Evolutionary conservation across 2,113 vertebrate species (phyloP).

Genomic region (Perca flavescens): DNA sequence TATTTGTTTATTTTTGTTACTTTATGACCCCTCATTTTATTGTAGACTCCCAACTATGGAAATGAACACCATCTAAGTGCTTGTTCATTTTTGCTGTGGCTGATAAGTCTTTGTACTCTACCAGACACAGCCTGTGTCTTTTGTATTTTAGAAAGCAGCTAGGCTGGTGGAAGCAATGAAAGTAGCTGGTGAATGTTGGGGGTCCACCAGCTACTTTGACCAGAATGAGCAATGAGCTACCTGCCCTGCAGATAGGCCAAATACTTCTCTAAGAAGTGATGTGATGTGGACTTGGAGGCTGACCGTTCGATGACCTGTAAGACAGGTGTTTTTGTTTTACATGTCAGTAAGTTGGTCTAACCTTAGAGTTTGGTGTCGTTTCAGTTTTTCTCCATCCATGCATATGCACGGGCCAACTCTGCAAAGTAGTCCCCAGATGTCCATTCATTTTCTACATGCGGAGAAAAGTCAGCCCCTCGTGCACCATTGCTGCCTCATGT

Average conservation of each 20-base stretch:
- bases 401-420: neutral
- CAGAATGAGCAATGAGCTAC: conserved; percentile 43
- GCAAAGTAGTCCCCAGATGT: conserved; percentile 13
- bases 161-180: conserved; percentile 10
- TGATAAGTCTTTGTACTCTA: neutral
- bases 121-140: conserved; percentile 31
- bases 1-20: neutral
- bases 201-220: conserved; percentile 20
- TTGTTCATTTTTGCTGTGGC: conserved; percentile 34
- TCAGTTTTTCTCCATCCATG: neutral
- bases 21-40: conserved; percentile 4
- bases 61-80: conserved; percentile 49
- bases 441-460: neutral
- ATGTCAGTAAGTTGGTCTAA: conserved; percentile 27
- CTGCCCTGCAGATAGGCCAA: conserved; percentile 50
- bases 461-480: conserved; percentile 12
- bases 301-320: conserved; percentile 62
- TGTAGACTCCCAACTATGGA: conserved; percentile 23
- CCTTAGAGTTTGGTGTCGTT: conserved; percentile 23
- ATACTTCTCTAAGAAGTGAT: conserved; percentile 60
- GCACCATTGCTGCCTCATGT: conserved; percentile 4
- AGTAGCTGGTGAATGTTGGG: conserved; percentile 29
- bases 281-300: conserved; percentile 54
- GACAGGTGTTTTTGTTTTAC: conserved; percentile 58
- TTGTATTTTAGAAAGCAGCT: conserved; percentile 41